phyloP scores from a whole-genome alignment of 1,140 invertebrate genomes.

The Galleria mellonella region DNA sequence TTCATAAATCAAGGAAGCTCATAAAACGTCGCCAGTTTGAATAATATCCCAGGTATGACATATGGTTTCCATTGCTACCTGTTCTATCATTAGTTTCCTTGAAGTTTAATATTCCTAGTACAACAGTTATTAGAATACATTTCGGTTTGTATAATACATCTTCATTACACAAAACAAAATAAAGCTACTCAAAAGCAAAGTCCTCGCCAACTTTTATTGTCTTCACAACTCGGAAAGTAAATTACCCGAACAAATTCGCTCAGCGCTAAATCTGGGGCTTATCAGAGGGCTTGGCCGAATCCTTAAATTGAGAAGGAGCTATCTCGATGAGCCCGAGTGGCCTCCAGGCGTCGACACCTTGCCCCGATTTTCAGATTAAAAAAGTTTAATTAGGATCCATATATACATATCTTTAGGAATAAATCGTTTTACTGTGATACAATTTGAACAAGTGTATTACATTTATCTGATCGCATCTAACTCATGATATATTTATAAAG shows the following conservation, averaged over 20 bases:
- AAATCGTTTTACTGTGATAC: no score
- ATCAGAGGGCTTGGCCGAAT: conserved; percentile 54
- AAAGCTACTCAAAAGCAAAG: conserved; percentile 50
- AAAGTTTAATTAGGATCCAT: conserved; percentile 61
- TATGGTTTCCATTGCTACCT: conserved; percentile 1
- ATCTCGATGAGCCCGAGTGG: conserved; percentile 51
- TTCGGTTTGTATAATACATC: conserved; percentile 44
- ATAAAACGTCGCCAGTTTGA: conserved; percentile 13
- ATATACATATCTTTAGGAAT: conserved; percentile 12
- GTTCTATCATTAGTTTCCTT: no score
- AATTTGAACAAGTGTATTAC: no score
- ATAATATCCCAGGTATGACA: conserved; percentile 7
- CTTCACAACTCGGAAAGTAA: conserved; percentile 65
- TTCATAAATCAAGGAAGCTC: conserved; percentile 31
- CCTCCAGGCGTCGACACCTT: conserved; percentile 58
- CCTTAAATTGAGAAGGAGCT: conserved; percentile 65
- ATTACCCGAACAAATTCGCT: conserved; percentile 68
- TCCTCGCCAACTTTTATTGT: conserved; percentile 59
- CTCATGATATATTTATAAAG: no score
- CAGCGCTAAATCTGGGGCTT: conserved; percentile 65
- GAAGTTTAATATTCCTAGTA: no score
- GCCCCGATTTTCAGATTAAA: conserved; percentile 46
- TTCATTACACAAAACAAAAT: conserved; percentile 59
- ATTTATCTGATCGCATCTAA: no score
- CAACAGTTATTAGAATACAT: neutral